Percentiles rank a stretch among this genome's conserved stretches.
Conservation (phyloP, 2,113 vertebrate genomes). For the Gnathonemus longibarbis region DNA sequence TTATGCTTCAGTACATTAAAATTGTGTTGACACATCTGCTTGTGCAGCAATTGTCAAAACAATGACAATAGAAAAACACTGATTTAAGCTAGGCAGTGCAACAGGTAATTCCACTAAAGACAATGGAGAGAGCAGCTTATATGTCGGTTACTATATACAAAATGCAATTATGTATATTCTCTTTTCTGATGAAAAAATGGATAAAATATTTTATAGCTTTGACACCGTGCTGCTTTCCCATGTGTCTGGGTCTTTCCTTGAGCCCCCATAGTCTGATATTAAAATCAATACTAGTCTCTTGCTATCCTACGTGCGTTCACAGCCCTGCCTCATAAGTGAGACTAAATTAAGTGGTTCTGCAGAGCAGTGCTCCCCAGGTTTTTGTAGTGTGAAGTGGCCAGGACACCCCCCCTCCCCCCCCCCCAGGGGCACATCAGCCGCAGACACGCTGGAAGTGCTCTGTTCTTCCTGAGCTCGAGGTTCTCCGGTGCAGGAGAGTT, state of each 20-base stretch:
- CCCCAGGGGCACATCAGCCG: neutral
- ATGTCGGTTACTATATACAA: neutral
- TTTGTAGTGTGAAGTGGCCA: neutral
- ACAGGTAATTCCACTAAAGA: neutral
- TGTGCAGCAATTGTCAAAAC: neutral
- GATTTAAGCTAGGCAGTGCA: neutral
- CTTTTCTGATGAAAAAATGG: neutral
- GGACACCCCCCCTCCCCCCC: too few species aligned
- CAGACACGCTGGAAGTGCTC: neutral
- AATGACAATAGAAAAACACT: neutral
- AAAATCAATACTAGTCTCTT: slow-evolving; percentile 14
- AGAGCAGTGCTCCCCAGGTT: neutral
- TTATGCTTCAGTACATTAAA: neutral
- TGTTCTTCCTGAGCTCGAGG: neutral
- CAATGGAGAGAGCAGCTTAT: neutral
- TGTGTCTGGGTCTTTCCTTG: neutral
- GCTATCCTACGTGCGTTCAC: neutral
- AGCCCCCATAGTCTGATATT: neutral
- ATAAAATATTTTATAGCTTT: neutral
- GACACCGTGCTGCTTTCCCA: neutral
- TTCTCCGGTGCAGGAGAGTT: neutral
- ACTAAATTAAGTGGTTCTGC: neutral
- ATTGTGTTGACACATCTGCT: neutral
- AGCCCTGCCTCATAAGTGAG: slow-evolving; percentile 61
- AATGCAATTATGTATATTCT: neutral